Evolutionary conservation across 2,113 vertebrate genomes (phyloP), one percentile per base, ranked within the genome.

Genomic region (Melanerpes aurifrons): DNA sequence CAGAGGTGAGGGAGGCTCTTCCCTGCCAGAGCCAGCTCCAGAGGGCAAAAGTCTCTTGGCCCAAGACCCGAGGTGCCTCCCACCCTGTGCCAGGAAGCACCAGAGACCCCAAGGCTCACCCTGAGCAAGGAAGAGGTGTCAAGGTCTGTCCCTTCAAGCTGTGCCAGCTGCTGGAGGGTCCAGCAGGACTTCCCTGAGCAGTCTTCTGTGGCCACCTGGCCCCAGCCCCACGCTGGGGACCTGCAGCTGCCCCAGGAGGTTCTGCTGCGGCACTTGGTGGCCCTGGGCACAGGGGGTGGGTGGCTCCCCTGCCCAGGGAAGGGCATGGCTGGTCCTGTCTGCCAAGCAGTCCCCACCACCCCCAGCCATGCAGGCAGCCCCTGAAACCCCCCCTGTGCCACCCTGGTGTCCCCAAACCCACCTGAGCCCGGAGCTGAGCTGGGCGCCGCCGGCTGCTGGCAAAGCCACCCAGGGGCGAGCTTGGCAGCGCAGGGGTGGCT

Each of bases 401-500:
- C 29, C 19, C 28, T 45, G 6, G 4, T 1, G 2, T 54, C 80
- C 72, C 89, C 68, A 48, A 4, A 56, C 1, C 0, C 5, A 28
- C n/a, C 26, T 91, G 81, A 82, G 81, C 91, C 91, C 0, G 0
- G 47, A 67, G 83, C 86, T 17, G 77, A 40, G 81, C 80, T 71
- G 86, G 76, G 45, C 57, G 50, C 28, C 2, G 0, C 26, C 0
- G 9, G 32, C 13, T 4, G 9, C 82, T 24, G 73, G 66, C 31
- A 45, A 7, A 77, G 69, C 26, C 1, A 0, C 81, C 66, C 12
- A 32, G 29, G 67, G 58, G 57, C 0, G 12, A 73, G 45, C 13
- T 2, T 0, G 3, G 73, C 1, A 6, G 61, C 68, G 43, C 1
- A 0, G 0, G 0, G n/a, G 29, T 12, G 13, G 57, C 53, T 7